phyloP scores from a whole-genome alignment of 1,140 invertebrate genomes.

The Fopius arisanus region DNA sequence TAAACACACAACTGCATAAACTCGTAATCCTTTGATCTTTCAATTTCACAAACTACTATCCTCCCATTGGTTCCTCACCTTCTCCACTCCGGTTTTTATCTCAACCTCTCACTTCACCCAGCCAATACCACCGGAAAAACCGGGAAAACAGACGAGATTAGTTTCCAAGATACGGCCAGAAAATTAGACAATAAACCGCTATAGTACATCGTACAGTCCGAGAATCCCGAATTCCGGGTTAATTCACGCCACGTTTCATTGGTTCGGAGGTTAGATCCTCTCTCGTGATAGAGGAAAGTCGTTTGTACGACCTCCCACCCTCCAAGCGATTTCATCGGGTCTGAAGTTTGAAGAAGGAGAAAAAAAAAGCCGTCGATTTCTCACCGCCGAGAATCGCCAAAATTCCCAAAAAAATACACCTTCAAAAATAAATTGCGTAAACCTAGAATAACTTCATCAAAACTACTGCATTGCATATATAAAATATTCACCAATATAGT shows the following conservation, averaged over 20 bases:
- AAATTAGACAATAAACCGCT: constrained; percentile 21
- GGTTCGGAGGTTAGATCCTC: constrained; percentile 3
- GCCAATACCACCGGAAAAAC: neutral
- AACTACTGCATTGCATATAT: too few species aligned
- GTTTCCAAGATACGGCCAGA: constrained; percentile 7
- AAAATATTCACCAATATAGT: too few species aligned
- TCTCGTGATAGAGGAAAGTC: constrained; percentile 13
- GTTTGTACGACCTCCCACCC: neutral
- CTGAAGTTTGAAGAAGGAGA: neutral
- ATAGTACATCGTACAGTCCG: neutral
- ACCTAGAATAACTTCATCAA: too few species aligned
- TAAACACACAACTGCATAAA: neutral
- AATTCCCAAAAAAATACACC: neutral
- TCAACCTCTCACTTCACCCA: constrained; percentile 3
- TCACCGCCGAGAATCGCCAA: neutral
- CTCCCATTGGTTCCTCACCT: neutral
- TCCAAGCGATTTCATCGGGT: neutral
- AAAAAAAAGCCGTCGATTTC: neutral
- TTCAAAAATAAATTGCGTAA: too few species aligned
- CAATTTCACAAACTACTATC: constrained; percentile 42
- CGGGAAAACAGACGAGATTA: constrained; percentile 2
- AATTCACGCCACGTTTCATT: constrained; percentile 19
- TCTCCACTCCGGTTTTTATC: neutral
- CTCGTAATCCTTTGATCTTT: constrained; percentile 45
- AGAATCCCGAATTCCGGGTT: constrained; percentile 17